A percentile compares a stretch with the other conserved stretches of the same genome.
These are phyloP conservation scores for Nephrotoma guestfalica DNA, from an alignment of 2,888 invertebrate species.

Conservation along the genomic window DNA sequence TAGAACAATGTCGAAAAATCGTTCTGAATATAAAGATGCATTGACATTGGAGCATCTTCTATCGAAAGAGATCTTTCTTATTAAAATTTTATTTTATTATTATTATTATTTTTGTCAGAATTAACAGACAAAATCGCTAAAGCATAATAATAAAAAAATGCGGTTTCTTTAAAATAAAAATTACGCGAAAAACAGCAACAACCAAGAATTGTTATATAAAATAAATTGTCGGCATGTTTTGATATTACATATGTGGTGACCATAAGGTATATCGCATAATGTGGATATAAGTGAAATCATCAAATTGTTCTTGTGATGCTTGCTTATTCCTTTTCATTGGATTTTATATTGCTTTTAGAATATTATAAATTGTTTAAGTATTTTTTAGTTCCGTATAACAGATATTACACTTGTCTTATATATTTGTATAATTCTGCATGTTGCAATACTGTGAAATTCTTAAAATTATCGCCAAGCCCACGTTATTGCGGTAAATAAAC, in stretches of 20 bases:
- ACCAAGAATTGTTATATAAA: neutral
- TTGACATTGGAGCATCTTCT: neutral
- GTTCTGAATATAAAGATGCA: neutral
- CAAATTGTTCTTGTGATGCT: neutral
- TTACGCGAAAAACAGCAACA: neutral
- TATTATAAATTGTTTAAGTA: no score
- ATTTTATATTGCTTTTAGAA: neutral
- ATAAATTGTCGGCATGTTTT: neutral
- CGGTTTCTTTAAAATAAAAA: neutral
- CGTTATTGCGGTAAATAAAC: no score
- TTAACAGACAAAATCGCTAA: neutral
- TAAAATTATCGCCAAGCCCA: no score
- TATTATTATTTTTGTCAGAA: neutral
- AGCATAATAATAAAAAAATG: neutral
- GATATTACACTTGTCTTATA: no score
- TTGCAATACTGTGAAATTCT: no score
- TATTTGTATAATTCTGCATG: no score
- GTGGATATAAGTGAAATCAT: neutral
- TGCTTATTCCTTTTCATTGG: neutral
- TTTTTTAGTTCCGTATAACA: no score
- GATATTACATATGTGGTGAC: neutral
- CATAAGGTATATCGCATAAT: neutral
- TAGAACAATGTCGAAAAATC: neutral
- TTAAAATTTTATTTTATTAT: neutral
- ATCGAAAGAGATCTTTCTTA: neutral